These are phyloP conservation scores for Vanessa tameamea DNA, from an alignment of 1,140 invertebrate genomes.

Conservation along the genomic window DNA sequence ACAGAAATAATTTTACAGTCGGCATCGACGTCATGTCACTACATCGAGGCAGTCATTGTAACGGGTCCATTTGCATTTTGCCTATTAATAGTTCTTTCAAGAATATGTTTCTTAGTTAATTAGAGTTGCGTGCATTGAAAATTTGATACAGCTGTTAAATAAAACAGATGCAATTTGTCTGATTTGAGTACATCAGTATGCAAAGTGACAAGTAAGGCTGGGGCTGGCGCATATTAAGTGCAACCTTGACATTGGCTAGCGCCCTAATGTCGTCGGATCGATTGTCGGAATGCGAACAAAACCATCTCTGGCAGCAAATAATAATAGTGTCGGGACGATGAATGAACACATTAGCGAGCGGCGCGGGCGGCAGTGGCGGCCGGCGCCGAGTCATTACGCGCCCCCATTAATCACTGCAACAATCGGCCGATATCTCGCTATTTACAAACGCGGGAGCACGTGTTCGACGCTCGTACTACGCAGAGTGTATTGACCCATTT, in stretches of 20 bases:
- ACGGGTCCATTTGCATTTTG: no score
- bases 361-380: slow-evolving; percentile 54
- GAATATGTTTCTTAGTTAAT: no score
- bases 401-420: slow-evolving; percentile 80
- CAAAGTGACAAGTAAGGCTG: slow-evolving; percentile 25
- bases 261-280: slow-evolving; percentile 71
- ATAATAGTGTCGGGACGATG: slow-evolving; percentile 76
- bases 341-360: slow-evolving; percentile 75
- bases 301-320: slow-evolving; percentile 69
- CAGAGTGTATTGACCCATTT: slow-evolving; percentile 80
- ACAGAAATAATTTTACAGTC: not conserved
- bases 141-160: not conserved
- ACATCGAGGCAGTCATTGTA: no score
- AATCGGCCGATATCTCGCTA: slow-evolving; percentile 80
- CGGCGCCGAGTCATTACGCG: slow-evolving; percentile 73
- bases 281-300: slow-evolving; percentile 69
- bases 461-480: slow-evolving; percentile 76
- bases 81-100: no score
- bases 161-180: slow-evolving; percentile 3
- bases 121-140: not conserved
- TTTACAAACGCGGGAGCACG: slow-evolving; percentile 79
- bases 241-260: slow-evolving; percentile 76
- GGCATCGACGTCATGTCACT: no score
- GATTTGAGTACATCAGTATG: slow-evolving; percentile 12
- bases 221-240: slow-evolving; percentile 63